These are phyloP conservation scores for Rostratula benghalensis DNA, from an alignment of 2,113 vertebrate species.

Conservation along the genomic window DNA sequence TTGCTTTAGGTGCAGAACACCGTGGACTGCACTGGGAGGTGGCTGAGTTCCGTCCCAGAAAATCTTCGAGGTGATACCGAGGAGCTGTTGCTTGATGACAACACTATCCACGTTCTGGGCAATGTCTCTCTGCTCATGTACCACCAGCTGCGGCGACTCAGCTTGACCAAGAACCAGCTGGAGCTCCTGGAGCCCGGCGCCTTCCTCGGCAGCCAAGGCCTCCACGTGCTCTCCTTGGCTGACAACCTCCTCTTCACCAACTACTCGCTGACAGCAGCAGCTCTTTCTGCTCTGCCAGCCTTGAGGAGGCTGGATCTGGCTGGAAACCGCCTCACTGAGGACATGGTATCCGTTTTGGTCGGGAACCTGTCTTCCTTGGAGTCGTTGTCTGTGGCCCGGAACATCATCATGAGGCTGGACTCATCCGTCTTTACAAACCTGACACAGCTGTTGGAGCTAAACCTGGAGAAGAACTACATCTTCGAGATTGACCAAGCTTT, in stretches of 20 bases:
- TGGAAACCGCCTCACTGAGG: conserved; percentile 84
- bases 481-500: conserved; percentile 93
- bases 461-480: conserved; percentile 89
- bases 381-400: conserved; percentile 85
- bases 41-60: conserved; percentile 76
- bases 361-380: conserved; percentile 85
- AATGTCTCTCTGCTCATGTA: conserved; percentile 78
- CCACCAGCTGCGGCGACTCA: conserved; percentile 78
- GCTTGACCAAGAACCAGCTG: conserved; percentile 80
- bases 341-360: conserved; percentile 79
- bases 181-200: conserved; percentile 59
- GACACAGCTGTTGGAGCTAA: conserved; percentile 81
- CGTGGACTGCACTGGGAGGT: conserved; percentile 73
- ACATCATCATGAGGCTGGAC: conserved; percentile 86
- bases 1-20: conserved; percentile 76
- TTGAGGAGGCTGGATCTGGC: conserved; percentile 85
- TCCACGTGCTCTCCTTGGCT: conserved; percentile 80
- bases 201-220: conserved; percentile 74
- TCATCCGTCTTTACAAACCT: conserved; percentile 79
- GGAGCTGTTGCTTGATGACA: conserved; percentile 85
- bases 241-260: conserved; percentile 81
- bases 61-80: conserved; percentile 64
- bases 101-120: conserved; percentile 80
- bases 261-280: conserved; percentile 74
- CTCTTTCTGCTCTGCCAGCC: conserved; percentile 72